Percentiles rank a stretch among this genome's conserved stretches.
Conservation (phyloP, 2,888 invertebrate genomes). For the Cantharis rustica region DNA sequence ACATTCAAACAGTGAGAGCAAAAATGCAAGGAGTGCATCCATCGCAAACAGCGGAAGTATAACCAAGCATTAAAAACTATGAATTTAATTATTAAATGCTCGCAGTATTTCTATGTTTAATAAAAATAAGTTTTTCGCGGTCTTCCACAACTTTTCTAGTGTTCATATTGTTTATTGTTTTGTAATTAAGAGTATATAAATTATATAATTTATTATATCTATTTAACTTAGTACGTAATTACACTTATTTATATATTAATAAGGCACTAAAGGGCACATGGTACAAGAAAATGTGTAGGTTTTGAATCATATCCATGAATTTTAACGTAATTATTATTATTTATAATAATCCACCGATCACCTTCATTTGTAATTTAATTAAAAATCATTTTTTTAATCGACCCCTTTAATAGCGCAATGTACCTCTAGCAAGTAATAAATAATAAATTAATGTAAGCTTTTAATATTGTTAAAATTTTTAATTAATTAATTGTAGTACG, state of each 20-base stretch:
- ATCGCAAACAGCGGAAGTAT: slow-evolving; percentile 24
- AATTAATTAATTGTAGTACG: slow-evolving; percentile 10
- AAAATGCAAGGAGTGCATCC: slow-evolving; percentile 68
- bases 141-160: slow-evolving; percentile 27
- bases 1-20: slow-evolving; percentile 74
- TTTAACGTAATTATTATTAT: slow-evolving; percentile 16
- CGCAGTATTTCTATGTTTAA: slow-evolving; percentile 20
- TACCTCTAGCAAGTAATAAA: slow-evolving; percentile 14
- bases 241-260: slow-evolving; percentile 19
- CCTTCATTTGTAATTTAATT: slow-evolving; percentile 17
- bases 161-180: slow-evolving; percentile 29
- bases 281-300: slow-evolving; percentile 22
- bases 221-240: slow-evolving; percentile 5
- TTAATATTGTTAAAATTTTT: slow-evolving; percentile 15
- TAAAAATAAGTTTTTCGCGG: slow-evolving; percentile 18
- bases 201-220: slow-evolving; percentile 18
- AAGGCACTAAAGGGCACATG: slow-evolving; percentile 27
- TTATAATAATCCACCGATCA: slow-evolving; percentile 9
- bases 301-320: slow-evolving; percentile 1
- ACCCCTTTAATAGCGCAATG: slow-evolving; percentile 14
- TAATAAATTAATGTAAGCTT: not conserved
- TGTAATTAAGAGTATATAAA: slow-evolving; percentile 28
- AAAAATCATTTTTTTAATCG: slow-evolving; percentile 19
- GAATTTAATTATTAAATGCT: slow-evolving; percentile 18
- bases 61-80: slow-evolving; percentile 20